Base-by-base conservation (phyloP, 2,113 vertebrate genomes). In the Struthio camelus region DNA sequence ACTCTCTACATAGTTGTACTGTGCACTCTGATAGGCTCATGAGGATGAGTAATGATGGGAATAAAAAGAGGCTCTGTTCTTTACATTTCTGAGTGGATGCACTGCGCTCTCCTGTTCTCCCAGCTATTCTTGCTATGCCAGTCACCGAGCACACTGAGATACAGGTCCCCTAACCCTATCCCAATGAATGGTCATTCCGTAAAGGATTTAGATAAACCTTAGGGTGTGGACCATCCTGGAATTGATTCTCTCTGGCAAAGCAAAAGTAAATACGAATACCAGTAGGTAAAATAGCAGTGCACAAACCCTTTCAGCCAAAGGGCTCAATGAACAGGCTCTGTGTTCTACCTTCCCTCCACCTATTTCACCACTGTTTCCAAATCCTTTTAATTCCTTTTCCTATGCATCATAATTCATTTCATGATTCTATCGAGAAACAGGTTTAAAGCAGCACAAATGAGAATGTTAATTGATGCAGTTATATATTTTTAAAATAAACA, bases 401-500 rank as follows among this genome's bases (percentile, higher is more conserved):
- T 51, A 85, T 16, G 78, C 76, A 92, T 56, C 81, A 34, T 80
- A 91, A 91, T 64, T 89, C 79, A 88, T 64, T 62, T 6, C 92
- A 81, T 83, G 69, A 69, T 90, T 96, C 89, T 78, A 80, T 53
- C 88, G 93, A 96, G 82, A 94, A 95, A 90, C 9, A 36, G 75
- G 82, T 85, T 96, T 94, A 71, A 96, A 91, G 87, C 6, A 90
- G 89, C 95, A 96, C 34, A 87, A 96, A 80, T 17, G n/a, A 96
- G 79, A 94, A 88, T 42, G 81, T 79, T 96, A 93, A 95, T 69
- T 65, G 92, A 93, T 93, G 92, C 88, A 97, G 84, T 62, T 64
- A 88, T 79, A 34, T 94, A 91, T 89, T 96, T 95, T 92, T 87
- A 92, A 96, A 95, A 91, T 78, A 97, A 92, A 81, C 62, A 50